A percentile compares a stretch with the other conserved stretches of the same genome.
Evolutionary conservation across 2,797 vertebrate genomes (phyloP).

Genomic region (Hydrophis major): DNA sequence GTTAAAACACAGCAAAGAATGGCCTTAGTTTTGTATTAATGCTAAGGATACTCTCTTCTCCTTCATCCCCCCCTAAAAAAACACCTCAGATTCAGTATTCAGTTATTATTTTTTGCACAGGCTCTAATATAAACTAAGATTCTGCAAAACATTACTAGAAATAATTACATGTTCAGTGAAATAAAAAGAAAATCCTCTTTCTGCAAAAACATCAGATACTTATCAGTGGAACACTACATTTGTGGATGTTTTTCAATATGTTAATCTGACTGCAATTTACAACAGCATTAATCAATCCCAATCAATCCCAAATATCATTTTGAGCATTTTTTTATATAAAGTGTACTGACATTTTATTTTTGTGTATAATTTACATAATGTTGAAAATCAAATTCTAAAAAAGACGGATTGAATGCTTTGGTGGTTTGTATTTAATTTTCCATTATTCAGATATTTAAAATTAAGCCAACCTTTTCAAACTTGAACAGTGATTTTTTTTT

Average conservation of each 20-base stretch:
- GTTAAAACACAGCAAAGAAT: neutral
- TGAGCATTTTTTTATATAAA: constrained; percentile 30
- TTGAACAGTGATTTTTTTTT: neutral
- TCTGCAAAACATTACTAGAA: constrained; percentile 45
- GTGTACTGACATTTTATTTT: constrained; percentile 25
- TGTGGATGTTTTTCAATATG: constrained; percentile 47
- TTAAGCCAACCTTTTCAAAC: constrained; percentile 46
- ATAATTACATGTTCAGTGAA: constrained; percentile 48
- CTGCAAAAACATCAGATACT: constrained; percentile 40
- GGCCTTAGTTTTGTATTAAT: neutral
- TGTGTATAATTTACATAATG: constrained; percentile 10
- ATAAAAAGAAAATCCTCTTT: constrained; percentile 46
- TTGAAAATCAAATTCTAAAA: constrained; percentile 27
- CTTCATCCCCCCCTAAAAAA: too few relatives aligned
- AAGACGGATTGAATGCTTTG: constrained; percentile 22
- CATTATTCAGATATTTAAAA: constrained; percentile 41
- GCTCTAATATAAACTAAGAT: neutral
- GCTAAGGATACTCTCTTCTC: neutral
- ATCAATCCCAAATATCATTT: constrained; percentile 25
- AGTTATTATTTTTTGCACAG: neutral
- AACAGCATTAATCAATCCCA: constrained; percentile 25
- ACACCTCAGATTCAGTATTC: neutral
- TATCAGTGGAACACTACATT: constrained; percentile 23
- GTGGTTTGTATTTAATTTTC: constrained; percentile 31
- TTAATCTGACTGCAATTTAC: constrained; percentile 35